These are phyloP conservation scores for Prochilodus magdalenae DNA, from an alignment of 2,113 vertebrate species.

Conservation along the genomic window DNA sequence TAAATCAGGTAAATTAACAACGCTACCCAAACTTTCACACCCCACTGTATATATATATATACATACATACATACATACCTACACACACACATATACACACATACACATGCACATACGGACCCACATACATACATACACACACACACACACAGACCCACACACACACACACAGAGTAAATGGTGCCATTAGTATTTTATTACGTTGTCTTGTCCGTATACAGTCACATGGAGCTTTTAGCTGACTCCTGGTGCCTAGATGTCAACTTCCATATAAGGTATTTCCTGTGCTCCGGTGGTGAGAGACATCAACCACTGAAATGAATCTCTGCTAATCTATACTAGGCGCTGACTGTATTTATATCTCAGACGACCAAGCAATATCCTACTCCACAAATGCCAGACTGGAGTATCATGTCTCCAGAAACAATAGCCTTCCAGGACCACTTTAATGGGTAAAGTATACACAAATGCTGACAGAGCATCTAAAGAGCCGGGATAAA, in stretches of 20 bases:
- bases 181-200: background rate
- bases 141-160: background rate
- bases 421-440: slow-evolving; percentile 20
- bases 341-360: slow-evolving; percentile 20
- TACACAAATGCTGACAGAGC: slow-evolving; percentile 1
- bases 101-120: background rate
- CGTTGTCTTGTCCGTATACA: background rate
- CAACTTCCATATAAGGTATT: slow-evolving; percentile 1
- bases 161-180: background rate
- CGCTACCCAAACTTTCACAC: too few relatives aligned
- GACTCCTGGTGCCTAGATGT: background rate
- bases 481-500: background rate
- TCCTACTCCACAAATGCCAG: slow-evolving; percentile 14
- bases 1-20: too few relatives aligned
- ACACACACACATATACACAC: background rate
- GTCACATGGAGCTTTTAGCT: background rate
- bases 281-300: background rate
- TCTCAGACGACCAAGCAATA: slow-evolving; percentile 27
- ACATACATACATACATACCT: too few relatives aligned
- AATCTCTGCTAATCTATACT: background rate
- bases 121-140: background rate
- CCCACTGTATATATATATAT: too few relatives aligned
- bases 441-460: slow-evolving; percentile 14
- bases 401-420: slow-evolving; percentile 15
- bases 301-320: slow-evolving; percentile 1